A percentile compares a stretch with the other conserved stretches of the same genome.
phyloP scores from a whole-genome alignment of 64 coral and sea anemone species.

The Porites lutea region DNA sequence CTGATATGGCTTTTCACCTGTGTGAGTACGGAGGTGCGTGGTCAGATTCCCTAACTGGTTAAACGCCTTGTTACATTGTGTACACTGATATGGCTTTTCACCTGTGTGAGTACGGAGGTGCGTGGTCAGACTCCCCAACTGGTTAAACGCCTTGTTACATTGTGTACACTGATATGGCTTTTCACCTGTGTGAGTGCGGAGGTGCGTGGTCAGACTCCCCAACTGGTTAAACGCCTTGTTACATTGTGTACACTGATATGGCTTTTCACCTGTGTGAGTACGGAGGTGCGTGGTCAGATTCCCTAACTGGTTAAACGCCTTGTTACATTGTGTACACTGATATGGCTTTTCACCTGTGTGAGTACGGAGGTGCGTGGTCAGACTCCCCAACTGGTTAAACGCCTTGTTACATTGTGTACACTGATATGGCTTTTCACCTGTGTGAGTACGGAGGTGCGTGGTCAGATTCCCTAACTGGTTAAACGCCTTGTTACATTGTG shows the following conservation, averaged over 20 bases:
- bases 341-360: slow-evolving; percentile 3
- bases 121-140: too few species aligned
- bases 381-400: background rate
- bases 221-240: background rate
- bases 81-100: background rate
- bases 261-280: slow-evolving; percentile 11
- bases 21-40: background rate
- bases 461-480: background rate
- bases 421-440: slow-evolving; percentile 14
- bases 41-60: background rate
- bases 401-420: background rate
- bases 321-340: background rate
- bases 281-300: too few species aligned
- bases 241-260: background rate
- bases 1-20: background rate
- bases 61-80: background rate
- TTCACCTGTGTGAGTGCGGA: background rate
- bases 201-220: background rate
- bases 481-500: background rate
- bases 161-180: background rate
- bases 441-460: background rate
- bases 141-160: too few species aligned
- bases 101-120: slow-evolving; percentile 10
- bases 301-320: too few species aligned
- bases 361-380: background rate